Conservation (phyloP, 2,888 invertebrate species). For the Dryobota labecula region DNA sequence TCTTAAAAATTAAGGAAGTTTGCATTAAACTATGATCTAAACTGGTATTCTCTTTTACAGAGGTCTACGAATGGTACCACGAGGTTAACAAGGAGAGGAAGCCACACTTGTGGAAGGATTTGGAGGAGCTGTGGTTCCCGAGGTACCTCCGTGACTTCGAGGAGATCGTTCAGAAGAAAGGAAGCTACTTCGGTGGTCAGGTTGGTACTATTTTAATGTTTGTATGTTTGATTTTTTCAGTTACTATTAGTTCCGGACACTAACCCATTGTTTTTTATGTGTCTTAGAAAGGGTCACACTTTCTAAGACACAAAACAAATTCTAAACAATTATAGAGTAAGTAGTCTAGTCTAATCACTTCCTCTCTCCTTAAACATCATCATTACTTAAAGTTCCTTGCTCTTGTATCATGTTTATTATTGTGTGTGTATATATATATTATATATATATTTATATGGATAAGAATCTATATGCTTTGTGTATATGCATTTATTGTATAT, state of each 20-base stretch:
- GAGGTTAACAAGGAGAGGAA: conserved; percentile 45
- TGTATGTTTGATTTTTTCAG: neutral
- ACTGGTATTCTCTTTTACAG: conserved; percentile 4
- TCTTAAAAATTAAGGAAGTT: no score
- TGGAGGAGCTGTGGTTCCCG: conserved; percentile 20
- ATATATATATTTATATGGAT: no score
- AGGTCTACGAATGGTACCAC: conserved; percentile 56
- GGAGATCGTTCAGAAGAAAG: conserved; percentile 69
- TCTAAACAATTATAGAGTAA: neutral
- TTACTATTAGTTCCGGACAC: neutral
- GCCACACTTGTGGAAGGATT: conserved; percentile 20
- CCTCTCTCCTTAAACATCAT: no score
- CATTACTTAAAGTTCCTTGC: no score
- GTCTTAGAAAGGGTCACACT: neutral
- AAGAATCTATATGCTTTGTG: no score
- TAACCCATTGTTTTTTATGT: neutral
- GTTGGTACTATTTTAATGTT: conserved; percentile 30
- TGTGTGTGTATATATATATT: no score
- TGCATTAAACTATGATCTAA: neutral
- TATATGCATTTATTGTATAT: no score
- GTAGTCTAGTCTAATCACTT: neutral
- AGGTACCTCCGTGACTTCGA: conserved; percentile 52
- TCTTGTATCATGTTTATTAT: no score
- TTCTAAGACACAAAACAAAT: no score
- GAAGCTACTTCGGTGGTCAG: conserved; percentile 54